Percentiles rank a stretch among this genome's conserved stretches.
These are phyloP conservation scores for Microcebus lehilahytsara DNA, from an alignment of 2,113 vertebrate species.

Conservation along the genomic window DNA sequence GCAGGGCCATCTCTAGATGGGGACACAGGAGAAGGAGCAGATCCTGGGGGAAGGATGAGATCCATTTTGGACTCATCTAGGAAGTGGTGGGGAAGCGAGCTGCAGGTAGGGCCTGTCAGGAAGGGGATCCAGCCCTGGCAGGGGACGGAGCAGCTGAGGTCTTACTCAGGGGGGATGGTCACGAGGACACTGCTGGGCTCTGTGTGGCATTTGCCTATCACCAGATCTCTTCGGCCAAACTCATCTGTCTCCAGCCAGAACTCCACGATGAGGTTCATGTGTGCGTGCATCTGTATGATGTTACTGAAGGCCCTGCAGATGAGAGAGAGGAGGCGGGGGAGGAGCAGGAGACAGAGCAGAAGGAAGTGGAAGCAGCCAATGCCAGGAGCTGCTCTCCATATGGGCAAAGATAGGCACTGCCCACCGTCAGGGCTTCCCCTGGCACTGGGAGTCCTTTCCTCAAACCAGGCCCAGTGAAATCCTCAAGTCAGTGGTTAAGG, in stretches of 20 bases:
- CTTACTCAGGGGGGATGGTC: background rate
- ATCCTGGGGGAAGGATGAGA: background rate
- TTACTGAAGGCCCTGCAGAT: constrained; percentile 27
- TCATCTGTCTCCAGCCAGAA: constrained; percentile 70
- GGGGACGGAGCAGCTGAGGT: background rate
- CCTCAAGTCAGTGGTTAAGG: background rate
- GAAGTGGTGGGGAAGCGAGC: background rate
- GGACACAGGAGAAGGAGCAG: background rate
- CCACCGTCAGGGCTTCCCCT: too few species aligned
- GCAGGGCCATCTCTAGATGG: background rate
- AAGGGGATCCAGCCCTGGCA: background rate
- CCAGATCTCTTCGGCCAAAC: constrained; percentile 63
- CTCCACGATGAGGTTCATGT: constrained; percentile 19
- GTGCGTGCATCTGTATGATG: background rate
- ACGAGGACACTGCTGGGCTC: background rate
- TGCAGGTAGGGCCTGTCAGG: background rate
- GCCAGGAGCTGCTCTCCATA: too few species aligned
- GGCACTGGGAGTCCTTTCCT: background rate
- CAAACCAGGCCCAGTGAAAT: background rate
- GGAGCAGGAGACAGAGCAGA: background rate
- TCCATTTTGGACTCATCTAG: background rate
- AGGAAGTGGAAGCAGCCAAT: too few species aligned
- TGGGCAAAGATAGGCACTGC: background rate
- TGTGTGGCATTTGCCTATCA: constrained; percentile 42
- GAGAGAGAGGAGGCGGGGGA: background rate